Conservation (phyloP, 2,888 invertebrate species). For the Smittia aterrima region DNA sequence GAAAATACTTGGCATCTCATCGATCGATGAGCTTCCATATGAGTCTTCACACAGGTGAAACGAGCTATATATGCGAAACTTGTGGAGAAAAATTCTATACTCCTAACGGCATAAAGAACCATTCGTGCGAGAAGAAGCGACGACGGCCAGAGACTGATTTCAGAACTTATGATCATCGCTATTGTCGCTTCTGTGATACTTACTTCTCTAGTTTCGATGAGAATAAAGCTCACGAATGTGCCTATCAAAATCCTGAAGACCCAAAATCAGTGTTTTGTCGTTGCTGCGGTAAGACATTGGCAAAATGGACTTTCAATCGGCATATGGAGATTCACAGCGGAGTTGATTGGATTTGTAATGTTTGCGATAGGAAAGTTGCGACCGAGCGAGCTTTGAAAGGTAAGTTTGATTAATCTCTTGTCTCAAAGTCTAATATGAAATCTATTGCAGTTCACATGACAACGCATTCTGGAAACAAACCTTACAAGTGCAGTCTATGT, state of each 20-base stretch:
- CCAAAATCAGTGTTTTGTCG: constrained; percentile 10
- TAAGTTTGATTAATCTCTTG: not conserved
- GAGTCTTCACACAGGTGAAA: not conserved
- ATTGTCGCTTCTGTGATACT: constrained; percentile 32
- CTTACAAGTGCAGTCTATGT: constrained; percentile 9
- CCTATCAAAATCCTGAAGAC: constrained; percentile 3
- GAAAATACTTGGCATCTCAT: constrained; percentile 6
- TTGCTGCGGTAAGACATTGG: not conserved
- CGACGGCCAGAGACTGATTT: constrained; percentile 17
- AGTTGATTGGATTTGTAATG: not conserved
- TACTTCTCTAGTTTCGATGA: not conserved
- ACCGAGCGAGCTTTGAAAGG: constrained; percentile 21
- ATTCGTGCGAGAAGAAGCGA: constrained; percentile 29
- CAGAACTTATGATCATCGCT: constrained; percentile 26
- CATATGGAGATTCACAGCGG: constrained; percentile 22
- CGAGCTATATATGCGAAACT: not conserved
- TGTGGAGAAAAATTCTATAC: constrained; percentile 27
- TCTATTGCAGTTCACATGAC: constrained; percentile 27
- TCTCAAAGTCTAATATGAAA: not conserved
- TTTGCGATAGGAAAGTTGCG: constrained; percentile 17
- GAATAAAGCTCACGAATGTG: constrained; percentile 16
- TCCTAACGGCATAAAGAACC: constrained; percentile 14
- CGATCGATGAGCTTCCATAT: not conserved
- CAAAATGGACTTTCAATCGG: constrained; percentile 26
- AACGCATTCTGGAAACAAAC: constrained; percentile 19